Evolutionary conservation across 2,797 vertebrate species (phyloP).

Genomic region (Sebastes steindachneri): DNA sequence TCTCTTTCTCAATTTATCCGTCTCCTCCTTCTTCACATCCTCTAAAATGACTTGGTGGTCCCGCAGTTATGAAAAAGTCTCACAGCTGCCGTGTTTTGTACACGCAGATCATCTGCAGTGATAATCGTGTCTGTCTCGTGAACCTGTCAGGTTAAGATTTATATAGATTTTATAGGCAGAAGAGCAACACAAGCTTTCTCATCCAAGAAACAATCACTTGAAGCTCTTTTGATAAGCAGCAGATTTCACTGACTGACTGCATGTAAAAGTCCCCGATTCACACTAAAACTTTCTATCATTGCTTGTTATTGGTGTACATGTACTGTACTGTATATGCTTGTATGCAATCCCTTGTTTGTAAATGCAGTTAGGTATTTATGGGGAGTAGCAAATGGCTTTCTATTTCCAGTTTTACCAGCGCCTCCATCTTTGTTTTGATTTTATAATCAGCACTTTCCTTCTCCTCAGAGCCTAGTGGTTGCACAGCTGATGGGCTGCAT

Average conservation of each 20-base stretch:
- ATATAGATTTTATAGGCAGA: not conserved
- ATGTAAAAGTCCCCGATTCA: not conserved
- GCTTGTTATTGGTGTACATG: conserved; percentile 21
- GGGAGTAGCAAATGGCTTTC: conserved; percentile 45
- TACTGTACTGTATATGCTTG: not conserved
- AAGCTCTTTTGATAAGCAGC: not conserved
- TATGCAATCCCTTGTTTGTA: conserved; percentile 12
- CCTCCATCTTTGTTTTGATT: conserved; percentile 33
- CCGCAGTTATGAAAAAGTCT: not conserved
- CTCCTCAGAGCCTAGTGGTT: conserved; percentile 15
- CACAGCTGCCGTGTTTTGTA: conserved; percentile 9
- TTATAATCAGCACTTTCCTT: conserved; percentile 52
- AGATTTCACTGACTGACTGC: not conserved
- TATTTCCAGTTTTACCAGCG: conserved; percentile 56
- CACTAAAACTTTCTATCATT: not conserved
- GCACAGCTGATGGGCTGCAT: conserved; percentile 51
- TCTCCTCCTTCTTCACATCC: not conserved
- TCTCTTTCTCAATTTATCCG: not conserved
- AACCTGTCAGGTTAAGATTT: conserved; percentile 51
- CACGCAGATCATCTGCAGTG: conserved; percentile 25
- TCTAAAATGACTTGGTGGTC: not conserved
- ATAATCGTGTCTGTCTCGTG: conserved; percentile 27
- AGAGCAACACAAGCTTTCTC: not conserved
- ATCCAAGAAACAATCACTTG: not conserved
- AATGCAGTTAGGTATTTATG: conserved; percentile 68